These are phyloP conservation scores for Chymomyza procnemis DNA, from an alignment of 2,888 invertebrate genomes.

Conservation along the genomic window DNA sequence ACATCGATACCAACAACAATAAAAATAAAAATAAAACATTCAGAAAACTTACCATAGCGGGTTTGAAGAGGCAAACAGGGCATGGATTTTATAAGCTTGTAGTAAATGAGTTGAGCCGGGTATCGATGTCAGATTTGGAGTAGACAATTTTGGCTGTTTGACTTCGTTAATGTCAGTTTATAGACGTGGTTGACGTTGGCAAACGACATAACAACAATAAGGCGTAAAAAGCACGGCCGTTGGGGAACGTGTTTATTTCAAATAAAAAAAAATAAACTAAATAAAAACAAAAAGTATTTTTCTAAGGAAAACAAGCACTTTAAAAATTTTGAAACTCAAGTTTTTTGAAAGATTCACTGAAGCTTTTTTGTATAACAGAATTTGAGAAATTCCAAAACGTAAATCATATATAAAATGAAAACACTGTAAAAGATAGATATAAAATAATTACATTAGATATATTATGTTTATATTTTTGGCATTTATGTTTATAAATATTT, in stretches of 20 bases:
- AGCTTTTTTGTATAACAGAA: background rate
- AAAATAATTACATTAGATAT: background rate
- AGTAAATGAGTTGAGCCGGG: background rate
- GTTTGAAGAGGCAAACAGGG: background rate
- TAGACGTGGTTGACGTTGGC: background rate
- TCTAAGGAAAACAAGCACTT: constrained; percentile 22
- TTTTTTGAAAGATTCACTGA: background rate
- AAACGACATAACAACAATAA: background rate
- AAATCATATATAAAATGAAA: background rate
- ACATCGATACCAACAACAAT: background rate
- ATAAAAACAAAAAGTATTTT: too few species aligned
- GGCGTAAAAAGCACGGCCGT: background rate
- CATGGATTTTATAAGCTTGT: background rate
- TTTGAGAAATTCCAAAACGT: background rate
- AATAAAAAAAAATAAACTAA: too few species aligned
- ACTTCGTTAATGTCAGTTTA: constrained; percentile 31
- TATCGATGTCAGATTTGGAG: background rate
- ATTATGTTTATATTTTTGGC: background rate
- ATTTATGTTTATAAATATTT: background rate
- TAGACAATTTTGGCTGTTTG: background rate
- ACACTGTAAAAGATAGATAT: background rate
- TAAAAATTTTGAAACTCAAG: background rate
- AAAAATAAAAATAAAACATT: too few species aligned
- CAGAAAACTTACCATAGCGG: background rate
- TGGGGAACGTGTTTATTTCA: too few species aligned